A percentile compares a stretch with the other conserved stretches of the same genome.
Evolutionary conservation across 2,888 invertebrate genomes (phyloP).

Genomic region (Cremastinae sp.): DNA sequence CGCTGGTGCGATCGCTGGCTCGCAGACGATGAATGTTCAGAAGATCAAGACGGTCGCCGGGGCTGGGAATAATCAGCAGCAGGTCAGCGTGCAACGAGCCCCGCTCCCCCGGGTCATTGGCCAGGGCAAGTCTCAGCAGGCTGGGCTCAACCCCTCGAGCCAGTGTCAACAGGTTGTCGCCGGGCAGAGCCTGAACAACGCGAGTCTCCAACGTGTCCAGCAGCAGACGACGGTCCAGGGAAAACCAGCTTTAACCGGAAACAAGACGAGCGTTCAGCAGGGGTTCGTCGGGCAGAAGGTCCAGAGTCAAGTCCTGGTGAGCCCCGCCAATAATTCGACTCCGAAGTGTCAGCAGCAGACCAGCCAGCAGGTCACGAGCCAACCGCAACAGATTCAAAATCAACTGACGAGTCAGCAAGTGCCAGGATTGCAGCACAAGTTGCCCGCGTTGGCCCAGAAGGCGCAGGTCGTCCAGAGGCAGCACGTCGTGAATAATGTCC

Average conservation of each 20-base stretch:
- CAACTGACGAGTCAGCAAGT: conserved; percentile 47
- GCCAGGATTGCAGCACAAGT: conserved; percentile 66
- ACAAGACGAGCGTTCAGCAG: conserved; percentile 50
- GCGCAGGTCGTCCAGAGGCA: conserved; percentile 66
- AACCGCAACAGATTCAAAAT: conserved; percentile 46
- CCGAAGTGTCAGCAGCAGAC: conserved; percentile 65
- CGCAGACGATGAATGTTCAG: conserved; percentile 70
- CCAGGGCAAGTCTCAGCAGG: conserved; percentile 68
- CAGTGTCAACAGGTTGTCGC: conserved; percentile 67
- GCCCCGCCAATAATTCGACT: conserved; percentile 61
- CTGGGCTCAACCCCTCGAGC: conserved; percentile 52
- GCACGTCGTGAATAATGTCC: conserved; percentile 68
- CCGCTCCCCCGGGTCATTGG: conserved; percentile 69
- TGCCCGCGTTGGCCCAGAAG: conserved; percentile 68
- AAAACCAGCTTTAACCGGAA: conserved; percentile 60
- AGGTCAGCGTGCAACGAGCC: conserved; percentile 66
- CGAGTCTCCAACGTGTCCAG: conserved; percentile 68
- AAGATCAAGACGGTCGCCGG: conserved; percentile 70
- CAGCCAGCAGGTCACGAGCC: conserved; percentile 48
- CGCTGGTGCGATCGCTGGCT: conserved; percentile 54
- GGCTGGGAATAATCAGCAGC: conserved; percentile 59
- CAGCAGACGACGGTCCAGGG: conserved; percentile 62
- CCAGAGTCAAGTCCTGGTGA: conserved; percentile 62
- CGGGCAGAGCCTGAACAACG: conserved; percentile 68
- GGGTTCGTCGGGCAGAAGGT: conserved; percentile 71